phyloP scores from a whole-genome alignment of 2,113 vertebrate species.

The Typhlomys cinereus region DNA sequence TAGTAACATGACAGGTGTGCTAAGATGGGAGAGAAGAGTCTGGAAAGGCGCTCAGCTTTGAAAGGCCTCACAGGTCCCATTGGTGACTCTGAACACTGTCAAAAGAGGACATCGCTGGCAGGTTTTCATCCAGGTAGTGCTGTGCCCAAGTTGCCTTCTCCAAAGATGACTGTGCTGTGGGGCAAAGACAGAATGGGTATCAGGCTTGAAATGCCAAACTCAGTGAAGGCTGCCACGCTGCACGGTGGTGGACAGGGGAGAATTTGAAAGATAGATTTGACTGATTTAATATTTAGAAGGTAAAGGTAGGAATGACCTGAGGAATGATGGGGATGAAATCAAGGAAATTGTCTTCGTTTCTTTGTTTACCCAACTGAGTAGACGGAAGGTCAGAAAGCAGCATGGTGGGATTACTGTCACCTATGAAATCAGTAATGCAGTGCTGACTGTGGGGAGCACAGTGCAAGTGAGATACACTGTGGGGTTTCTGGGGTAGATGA shows the following conservation, averaged over 20 bases:
- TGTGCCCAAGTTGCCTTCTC: background rate
- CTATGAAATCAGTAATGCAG: background rate
- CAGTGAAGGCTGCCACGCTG: background rate
- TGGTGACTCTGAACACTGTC: background rate
- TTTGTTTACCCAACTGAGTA: background rate
- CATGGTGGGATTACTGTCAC: background rate
- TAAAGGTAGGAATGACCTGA: background rate
- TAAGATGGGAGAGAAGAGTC: background rate
- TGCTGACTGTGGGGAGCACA: background rate
- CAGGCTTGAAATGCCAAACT: background rate
- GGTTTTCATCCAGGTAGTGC: background rate
- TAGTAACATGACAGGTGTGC: background rate
- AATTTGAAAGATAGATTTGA: background rate
- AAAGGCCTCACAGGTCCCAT: background rate
- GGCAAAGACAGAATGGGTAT: background rate
- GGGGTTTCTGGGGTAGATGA: background rate
- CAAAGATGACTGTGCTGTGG: background rate
- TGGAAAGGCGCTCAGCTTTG: background rate
- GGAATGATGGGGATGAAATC: background rate
- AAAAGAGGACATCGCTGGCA: background rate
- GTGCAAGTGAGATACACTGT: background rate
- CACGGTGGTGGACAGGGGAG: background rate
- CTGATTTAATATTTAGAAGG: too few relatives aligned
- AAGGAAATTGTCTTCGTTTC: background rate
- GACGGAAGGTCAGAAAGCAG: background rate